Evolutionary conservation across 2,113 vertebrate genomes (phyloP).

Genomic region (Notechis scutatus): DNA sequence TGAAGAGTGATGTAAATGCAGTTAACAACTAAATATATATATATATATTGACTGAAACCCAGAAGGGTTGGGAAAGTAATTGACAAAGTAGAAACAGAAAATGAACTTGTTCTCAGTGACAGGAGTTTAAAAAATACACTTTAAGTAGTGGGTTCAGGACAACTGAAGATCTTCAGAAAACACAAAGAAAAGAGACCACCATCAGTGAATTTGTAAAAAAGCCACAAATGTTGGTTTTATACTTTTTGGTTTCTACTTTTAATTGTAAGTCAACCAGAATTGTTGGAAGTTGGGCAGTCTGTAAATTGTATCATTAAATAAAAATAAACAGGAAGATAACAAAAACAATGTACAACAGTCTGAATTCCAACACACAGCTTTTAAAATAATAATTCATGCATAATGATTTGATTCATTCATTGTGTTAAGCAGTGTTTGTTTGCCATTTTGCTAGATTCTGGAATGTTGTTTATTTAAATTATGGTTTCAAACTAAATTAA

Average conservation of each 20-base stretch:
- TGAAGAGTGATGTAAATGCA: neutral
- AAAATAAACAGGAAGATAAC: neutral
- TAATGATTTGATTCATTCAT: neutral
- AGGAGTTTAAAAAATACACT: neutral
- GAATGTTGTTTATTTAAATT: neutral
- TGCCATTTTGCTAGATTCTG: neutral
- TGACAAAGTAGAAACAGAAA: neutral
- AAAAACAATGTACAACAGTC: neutral
- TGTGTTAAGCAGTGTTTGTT: neutral
- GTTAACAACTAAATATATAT: neutral
- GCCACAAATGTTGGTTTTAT: neutral
- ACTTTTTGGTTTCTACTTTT: neutral
- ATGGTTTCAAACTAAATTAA: neutral
- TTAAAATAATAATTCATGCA: neutral
- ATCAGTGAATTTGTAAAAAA: neutral
- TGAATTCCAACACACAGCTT: neutral
- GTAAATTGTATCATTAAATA: neutral
- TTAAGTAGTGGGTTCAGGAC: neutral
- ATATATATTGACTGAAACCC: neutral
- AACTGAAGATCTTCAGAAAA: neutral
- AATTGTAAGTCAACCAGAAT: neutral
- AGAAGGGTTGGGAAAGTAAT: neutral
- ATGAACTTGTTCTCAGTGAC: neutral
- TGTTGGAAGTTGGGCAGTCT: neutral
- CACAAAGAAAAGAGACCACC: neutral